Evolutionary conservation across 2,888 invertebrate species (phyloP).

Genomic region (Meteorus colon): DNA sequence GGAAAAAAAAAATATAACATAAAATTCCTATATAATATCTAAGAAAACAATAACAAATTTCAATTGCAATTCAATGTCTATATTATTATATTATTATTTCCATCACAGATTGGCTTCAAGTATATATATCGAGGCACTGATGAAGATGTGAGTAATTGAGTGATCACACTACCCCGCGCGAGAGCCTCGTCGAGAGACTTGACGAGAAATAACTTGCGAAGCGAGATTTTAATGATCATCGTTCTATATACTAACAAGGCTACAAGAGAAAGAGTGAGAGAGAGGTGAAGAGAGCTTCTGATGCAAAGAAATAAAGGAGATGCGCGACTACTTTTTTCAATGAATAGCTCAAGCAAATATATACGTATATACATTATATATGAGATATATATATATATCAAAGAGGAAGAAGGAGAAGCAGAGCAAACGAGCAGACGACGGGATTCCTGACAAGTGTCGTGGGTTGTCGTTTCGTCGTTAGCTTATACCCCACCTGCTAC

Average conservation of each 20-base stretch:
- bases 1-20: not conserved
- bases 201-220: slow-evolving; percentile 29
- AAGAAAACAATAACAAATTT: slow-evolving; percentile 12
- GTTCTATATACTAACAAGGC: slow-evolving; percentile 31
- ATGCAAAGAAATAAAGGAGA: slow-evolving; percentile 30
- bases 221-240: slow-evolving; percentile 44
- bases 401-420: slow-evolving; percentile 28
- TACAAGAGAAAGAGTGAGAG: not conserved
- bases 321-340: slow-evolving; percentile 33
- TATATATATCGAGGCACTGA: slow-evolving; percentile 4
- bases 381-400: not conserved
- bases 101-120: slow-evolving; percentile 5
- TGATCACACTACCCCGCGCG: slow-evolving; percentile 21
- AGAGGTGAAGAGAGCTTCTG: not conserved
- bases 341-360: not conserved
- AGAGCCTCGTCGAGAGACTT: not conserved
- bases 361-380: not conserved
- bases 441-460: slow-evolving; percentile 43
- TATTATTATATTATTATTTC: slow-evolving; percentile 18
- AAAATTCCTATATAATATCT: not conserved
- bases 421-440: slow-evolving; percentile 31
- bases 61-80: slow-evolving; percentile 19
- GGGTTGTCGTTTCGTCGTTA: slow-evolving; percentile 33
- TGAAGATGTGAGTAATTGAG: slow-evolving; percentile 42
- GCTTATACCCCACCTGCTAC: slow-evolving; percentile 34